These are phyloP conservation scores for Macrosiphum euphorbiae DNA, from an alignment of 2,888 invertebrate species.

Conservation along the genomic window DNA sequence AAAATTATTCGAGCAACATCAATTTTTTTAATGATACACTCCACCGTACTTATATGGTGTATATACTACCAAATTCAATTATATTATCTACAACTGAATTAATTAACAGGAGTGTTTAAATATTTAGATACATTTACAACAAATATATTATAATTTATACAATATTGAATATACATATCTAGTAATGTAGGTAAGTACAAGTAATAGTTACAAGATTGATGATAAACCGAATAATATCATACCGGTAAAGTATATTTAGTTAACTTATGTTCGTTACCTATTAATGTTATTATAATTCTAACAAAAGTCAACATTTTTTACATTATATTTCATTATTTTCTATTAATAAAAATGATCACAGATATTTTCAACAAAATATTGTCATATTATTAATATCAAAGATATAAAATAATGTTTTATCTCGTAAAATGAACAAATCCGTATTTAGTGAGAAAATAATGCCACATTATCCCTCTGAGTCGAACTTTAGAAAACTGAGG, in stretches of 20 bases:
- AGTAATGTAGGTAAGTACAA: background rate
- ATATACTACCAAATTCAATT: background rate
- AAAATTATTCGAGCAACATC: too few species aligned
- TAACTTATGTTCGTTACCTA: background rate
- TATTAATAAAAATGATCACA: background rate
- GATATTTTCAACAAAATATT: background rate
- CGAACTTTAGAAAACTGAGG: background rate
- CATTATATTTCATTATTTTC: background rate
- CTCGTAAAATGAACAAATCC: background rate
- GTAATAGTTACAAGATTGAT: background rate
- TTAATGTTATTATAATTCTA: background rate
- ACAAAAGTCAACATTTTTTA: background rate
- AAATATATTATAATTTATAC: background rate
- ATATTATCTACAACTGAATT: background rate
- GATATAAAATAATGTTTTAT: background rate
- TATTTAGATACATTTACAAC: background rate
- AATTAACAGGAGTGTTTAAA: background rate
- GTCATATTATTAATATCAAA: background rate
- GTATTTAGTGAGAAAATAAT: background rate
- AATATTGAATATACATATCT: too few species aligned
- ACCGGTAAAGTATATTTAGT: background rate
- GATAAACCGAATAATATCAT: background rate
- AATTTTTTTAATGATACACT: too few species aligned
- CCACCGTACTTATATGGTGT: too few species aligned
- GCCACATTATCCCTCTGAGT: background rate